phyloP scores from a whole-genome alignment of 2,888 invertebrate genomes.

The Andrena haemorrhoa region DNA sequence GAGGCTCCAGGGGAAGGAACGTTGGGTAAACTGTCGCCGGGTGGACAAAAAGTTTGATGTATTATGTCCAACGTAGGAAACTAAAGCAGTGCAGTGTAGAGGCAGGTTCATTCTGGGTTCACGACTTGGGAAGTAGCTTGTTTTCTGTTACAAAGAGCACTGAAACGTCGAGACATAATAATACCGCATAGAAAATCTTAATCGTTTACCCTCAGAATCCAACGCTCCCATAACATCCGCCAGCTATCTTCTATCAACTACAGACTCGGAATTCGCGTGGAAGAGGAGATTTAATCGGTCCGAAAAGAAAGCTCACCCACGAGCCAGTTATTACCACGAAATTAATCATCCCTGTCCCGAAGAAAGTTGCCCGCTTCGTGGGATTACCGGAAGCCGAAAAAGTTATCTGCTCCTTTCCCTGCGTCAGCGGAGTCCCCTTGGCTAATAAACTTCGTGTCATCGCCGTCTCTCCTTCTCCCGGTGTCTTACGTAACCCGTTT shows the following conservation, averaged over 20 bases:
- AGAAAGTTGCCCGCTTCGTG: not conserved
- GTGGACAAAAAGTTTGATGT: constrained; percentile 4
- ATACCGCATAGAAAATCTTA: not conserved
- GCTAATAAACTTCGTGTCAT: constrained; percentile 62
- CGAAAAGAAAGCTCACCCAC: too few relatives aligned
- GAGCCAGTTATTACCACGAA: too few relatives aligned
- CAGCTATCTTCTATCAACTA: not conserved
- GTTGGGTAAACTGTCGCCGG: not conserved
- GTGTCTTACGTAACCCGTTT: constrained; percentile 62
- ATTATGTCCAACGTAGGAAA: not conserved
- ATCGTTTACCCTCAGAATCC: not conserved
- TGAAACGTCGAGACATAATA: too few relatives aligned
- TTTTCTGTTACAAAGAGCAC: not conserved
- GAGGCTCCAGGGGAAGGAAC: not conserved
- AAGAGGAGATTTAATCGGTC: too few relatives aligned
- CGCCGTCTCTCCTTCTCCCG: constrained; percentile 29
- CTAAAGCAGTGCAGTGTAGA: not conserved
- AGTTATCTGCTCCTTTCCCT: constrained; percentile 15
- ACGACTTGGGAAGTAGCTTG: not conserved
- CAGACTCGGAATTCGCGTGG: too few relatives aligned
- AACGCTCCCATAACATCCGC: not conserved
- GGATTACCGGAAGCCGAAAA: constrained; percentile 37
- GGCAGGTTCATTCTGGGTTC: not conserved
- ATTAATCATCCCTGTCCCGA: not conserved
- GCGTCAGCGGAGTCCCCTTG: constrained; percentile 31